Conservation (phyloP, 2,113 vertebrate species). For the Megaleporinus macrocephalus region DNA sequence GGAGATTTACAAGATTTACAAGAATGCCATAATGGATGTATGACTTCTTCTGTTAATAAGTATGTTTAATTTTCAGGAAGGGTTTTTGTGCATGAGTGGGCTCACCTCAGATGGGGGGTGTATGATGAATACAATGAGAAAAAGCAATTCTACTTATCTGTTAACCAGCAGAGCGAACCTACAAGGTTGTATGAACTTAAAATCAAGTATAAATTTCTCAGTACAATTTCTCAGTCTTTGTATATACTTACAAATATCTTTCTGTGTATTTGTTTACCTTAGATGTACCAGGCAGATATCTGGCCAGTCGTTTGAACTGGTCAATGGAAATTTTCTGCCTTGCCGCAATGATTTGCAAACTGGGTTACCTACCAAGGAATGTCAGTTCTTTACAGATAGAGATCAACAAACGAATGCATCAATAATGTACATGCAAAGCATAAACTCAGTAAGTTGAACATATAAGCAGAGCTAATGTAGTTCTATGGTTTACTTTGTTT, state of each 20-base stretch:
- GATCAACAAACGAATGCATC: too few species aligned
- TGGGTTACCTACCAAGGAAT: too few species aligned
- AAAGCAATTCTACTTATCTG: constrained; percentile 65
- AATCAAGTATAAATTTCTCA: too few species aligned
- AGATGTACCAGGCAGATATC: constrained; percentile 25
- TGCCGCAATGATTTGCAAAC: too few species aligned
- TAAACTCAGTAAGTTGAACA: too few species aligned
- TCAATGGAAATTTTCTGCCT: neutral
- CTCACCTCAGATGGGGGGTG: constrained; percentile 73
- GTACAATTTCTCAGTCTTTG: too few species aligned
- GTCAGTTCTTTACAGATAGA: too few species aligned
- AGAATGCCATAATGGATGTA: neutral
- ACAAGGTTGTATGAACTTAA: constrained; percentile 67
- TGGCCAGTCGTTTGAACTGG: neutral
- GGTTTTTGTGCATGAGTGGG: constrained; percentile 76
- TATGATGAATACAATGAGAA: constrained; percentile 73
- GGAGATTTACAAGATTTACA: too few species aligned
- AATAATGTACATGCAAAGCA: constrained; percentile 48
- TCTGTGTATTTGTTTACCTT: neutral
- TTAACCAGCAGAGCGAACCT: constrained; percentile 55
- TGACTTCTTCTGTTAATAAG: neutral
- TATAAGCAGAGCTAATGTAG: too few species aligned
- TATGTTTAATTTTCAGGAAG: constrained; percentile 58
- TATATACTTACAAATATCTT: neutral
- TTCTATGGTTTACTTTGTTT: neutral